phyloP scores from a whole-genome alignment of 2,888 invertebrate species.

The Scaptomyza caliginosa region DNA sequence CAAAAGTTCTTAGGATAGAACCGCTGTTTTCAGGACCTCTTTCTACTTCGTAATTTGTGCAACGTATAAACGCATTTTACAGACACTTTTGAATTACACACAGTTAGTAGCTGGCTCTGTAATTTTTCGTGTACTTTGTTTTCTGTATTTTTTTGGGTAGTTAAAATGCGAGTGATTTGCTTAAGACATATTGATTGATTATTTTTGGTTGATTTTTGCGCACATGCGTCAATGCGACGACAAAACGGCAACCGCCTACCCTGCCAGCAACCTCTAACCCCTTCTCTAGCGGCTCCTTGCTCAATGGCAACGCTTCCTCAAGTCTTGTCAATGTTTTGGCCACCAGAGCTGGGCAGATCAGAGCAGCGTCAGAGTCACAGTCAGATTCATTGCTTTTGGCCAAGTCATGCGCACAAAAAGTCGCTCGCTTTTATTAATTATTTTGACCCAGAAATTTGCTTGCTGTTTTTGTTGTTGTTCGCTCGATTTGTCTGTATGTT shows the following conservation, averaged over 20 bases:
- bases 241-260: constrained; percentile 44
- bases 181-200: constrained; percentile 80
- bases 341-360: constrained; percentile 27
- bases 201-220: constrained; percentile 48
- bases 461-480: constrained; percentile 43
- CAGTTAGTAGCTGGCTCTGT: constrained; percentile 42
- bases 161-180: constrained; percentile 78
- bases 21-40: no score
- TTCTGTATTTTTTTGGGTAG: constrained; percentile 43
- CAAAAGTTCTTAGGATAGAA: no score
- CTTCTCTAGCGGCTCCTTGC: not conserved
- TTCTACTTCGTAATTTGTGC: no score
- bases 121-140: constrained; percentile 36
- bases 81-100: constrained; percentile 27
- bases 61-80: constrained; percentile 26
- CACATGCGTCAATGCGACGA: constrained; percentile 67
- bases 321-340: constrained; percentile 41
- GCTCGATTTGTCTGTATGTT: constrained; percentile 51
- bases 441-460: constrained; percentile 72
- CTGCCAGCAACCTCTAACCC: not conserved
- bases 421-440: constrained; percentile 72
- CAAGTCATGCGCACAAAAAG: constrained; percentile 68
- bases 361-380: not conserved
- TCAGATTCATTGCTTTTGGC: constrained; percentile 48
- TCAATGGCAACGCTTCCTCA: constrained; percentile 44